Conservation (phyloP, 2,797 vertebrate genomes). For the Acanthiza pusilla region DNA sequence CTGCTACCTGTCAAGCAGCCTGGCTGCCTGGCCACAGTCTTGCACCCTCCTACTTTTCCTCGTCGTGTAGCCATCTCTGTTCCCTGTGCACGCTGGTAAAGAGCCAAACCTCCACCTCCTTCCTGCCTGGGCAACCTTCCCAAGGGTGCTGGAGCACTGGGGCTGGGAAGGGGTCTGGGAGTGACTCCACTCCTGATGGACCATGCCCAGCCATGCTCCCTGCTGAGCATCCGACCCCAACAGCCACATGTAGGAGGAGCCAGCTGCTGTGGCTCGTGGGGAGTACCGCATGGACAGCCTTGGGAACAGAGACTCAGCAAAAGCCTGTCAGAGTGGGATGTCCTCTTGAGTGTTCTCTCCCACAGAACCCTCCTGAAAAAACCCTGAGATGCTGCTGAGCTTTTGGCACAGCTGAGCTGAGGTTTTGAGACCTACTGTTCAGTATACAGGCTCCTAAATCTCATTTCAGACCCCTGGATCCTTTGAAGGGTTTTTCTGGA, state of each 20-base stretch:
- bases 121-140: not conserved
- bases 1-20: not conserved
- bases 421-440: not conserved
- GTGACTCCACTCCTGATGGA: not conserved
- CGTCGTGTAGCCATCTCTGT: not conserved
- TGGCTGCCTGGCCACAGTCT: not conserved
- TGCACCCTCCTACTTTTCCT: not conserved
- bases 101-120: not conserved
- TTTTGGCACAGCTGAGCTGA: not conserved
- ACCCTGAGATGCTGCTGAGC: not conserved
- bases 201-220: not conserved
- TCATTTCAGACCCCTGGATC: not conserved
- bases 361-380: not conserved
- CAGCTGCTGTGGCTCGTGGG: not conserved
- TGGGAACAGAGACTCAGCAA: not conserved
- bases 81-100: not conserved
- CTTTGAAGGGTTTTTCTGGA: not conserved
- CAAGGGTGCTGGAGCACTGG: accelerated
- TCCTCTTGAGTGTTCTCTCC: accelerated
- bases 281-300: not conserved
- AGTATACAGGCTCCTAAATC: not conserved
- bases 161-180: not conserved
- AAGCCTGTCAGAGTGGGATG: not conserved
- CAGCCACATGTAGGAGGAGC: not conserved
- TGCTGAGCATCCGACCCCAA: not conserved